Percentiles rank a stretch among this genome's conserved stretches.
Conservation (phyloP, 2,797 vertebrate genomes). For the Phrynocephalus guinanensis region DNA sequence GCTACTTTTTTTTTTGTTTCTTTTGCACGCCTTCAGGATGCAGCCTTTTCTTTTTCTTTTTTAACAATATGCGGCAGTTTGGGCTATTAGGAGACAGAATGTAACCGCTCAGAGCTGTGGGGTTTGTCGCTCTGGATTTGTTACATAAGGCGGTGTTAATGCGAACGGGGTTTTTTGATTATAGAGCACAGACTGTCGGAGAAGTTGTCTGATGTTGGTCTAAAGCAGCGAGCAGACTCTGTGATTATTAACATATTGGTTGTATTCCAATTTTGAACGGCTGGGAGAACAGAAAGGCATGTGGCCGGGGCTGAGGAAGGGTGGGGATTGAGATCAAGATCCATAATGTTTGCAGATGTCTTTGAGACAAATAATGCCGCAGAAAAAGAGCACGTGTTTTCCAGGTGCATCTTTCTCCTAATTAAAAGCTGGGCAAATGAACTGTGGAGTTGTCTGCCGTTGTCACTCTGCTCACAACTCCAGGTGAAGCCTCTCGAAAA, state of each 20-base stretch:
- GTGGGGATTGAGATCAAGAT: not conserved
- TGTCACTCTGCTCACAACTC: not conserved
- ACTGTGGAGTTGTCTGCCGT: slow-evolving; percentile 21
- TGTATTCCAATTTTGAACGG: slow-evolving; percentile 63
- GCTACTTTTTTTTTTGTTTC: not conserved
- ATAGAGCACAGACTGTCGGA: slow-evolving; percentile 61
- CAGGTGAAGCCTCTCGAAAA: not conserved
- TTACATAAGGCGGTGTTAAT: slow-evolving; percentile 59
- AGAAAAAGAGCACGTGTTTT: slow-evolving; percentile 31
- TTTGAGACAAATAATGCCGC: slow-evolving; percentile 58
- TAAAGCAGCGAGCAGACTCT: slow-evolving; percentile 50
- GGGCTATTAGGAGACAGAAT: slow-evolving; percentile 50
- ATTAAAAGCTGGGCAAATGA: slow-evolving; percentile 61
- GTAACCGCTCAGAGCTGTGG: slow-evolving; percentile 61
- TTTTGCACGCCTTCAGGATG: slow-evolving; percentile 41
- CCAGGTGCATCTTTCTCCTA: slow-evolving; percentile 65
- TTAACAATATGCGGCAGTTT: slow-evolving; percentile 24
- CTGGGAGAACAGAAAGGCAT: slow-evolving; percentile 52
- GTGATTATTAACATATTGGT: slow-evolving; percentile 72
- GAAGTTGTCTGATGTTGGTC: slow-evolving; percentile 69
- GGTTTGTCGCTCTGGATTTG: slow-evolving; percentile 69
- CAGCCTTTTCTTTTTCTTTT: not conserved
- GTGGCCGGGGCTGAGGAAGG: too few relatives aligned
- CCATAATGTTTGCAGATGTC: slow-evolving; percentile 63
- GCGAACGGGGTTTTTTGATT: slow-evolving; percentile 36